phyloP scores from a whole-genome alignment of 1,140 invertebrate species.

The Riptortus pedestris region DNA sequence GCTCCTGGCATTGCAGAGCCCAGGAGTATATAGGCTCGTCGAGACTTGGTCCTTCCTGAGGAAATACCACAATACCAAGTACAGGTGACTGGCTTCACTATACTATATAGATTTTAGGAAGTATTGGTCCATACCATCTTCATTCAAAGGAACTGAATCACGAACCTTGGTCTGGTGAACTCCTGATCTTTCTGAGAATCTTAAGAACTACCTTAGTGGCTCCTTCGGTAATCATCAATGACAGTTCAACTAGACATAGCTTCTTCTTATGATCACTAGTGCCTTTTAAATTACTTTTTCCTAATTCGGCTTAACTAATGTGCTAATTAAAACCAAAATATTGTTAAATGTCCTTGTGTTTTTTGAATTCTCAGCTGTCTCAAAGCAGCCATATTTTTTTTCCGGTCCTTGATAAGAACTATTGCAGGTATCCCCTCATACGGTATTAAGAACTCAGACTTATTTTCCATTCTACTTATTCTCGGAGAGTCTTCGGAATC shows the following conservation, averaged over 20 bases:
- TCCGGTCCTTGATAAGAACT: too few species aligned
- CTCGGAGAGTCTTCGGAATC: too few species aligned
- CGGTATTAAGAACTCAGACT: too few species aligned
- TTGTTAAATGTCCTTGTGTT: too few species aligned
- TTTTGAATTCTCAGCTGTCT: too few species aligned
- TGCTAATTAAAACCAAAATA: too few species aligned
- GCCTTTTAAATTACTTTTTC: not conserved
- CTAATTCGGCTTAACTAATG: not conserved
- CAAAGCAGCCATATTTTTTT: too few species aligned
- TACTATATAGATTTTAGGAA: too few species aligned
- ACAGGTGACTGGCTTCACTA: constrained; percentile 32
- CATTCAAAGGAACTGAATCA: not conserved
- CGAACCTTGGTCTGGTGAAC: not conserved
- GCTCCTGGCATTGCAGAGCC: constrained; percentile 43
- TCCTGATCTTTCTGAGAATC: not conserved
- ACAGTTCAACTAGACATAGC: not conserved
- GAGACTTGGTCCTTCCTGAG: constrained; percentile 43
- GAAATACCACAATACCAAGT: constrained; percentile 42
- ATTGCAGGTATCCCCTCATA: too few species aligned
- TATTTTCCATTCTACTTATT: too few species aligned
- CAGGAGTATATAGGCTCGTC: constrained; percentile 41
- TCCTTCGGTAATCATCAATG: not conserved
- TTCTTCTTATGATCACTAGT: not conserved
- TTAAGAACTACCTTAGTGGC: not conserved
- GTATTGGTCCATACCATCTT: constrained; percentile 28